Conservation (phyloP, 2,113 vertebrate genomes). For the Chloebia gouldiae region DNA sequence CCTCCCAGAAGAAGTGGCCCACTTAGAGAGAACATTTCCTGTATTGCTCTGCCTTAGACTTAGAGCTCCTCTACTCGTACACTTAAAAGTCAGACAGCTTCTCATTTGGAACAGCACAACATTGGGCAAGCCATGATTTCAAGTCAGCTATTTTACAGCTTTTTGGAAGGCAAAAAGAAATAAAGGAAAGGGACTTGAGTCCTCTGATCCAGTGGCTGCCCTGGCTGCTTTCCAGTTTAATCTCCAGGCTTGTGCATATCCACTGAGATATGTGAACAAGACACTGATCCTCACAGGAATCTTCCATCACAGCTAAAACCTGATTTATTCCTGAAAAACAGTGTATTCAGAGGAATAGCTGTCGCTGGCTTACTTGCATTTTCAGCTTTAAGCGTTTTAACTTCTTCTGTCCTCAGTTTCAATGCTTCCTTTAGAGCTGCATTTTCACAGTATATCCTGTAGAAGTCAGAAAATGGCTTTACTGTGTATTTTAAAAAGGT, state of each 20-base stretch:
- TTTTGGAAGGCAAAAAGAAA: background rate
- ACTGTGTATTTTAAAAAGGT: background rate
- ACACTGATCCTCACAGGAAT: background rate
- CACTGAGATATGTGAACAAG: background rate
- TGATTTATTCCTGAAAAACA: background rate
- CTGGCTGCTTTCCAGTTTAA: background rate
- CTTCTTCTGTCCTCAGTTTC: constrained; percentile 77
- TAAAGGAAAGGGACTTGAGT: background rate
- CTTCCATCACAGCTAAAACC: background rate
- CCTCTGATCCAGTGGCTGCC: background rate
- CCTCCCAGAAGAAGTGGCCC: background rate
- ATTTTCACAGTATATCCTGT: constrained; percentile 85
- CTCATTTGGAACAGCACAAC: background rate
- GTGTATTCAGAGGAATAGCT: background rate
- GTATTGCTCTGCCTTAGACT: background rate
- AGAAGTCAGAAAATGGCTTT: background rate
- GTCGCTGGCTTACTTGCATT: constrained; percentile 78
- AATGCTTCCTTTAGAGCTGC: constrained; percentile 78
- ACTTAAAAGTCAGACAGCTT: background rate
- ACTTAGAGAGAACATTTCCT: background rate
- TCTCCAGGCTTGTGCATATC: background rate
- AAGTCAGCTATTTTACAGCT: background rate
- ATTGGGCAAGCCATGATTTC: background rate
- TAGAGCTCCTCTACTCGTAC: background rate
- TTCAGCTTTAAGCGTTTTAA: constrained; percentile 80